Evolutionary conservation across 2,797 vertebrate species (phyloP), one percentile per base, ranked within the genome.

Genomic region (Lates japonicus): DNA sequence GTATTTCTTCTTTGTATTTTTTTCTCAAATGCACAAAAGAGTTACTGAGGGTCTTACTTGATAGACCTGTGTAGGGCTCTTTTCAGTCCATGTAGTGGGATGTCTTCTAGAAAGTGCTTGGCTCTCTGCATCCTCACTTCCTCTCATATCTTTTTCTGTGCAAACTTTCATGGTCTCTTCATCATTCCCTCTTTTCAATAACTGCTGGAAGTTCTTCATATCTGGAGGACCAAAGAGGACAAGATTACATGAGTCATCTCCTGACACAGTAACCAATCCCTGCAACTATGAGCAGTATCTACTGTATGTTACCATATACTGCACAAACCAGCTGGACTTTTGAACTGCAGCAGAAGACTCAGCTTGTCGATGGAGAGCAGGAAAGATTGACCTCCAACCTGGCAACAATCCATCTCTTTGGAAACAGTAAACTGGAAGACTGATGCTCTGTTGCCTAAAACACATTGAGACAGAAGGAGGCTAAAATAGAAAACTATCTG

Each of bases 341-440:
- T 92, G 84, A 97, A 97, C 60, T 91, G 93, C 17, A 97, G 86
- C 54, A 97, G 90, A 63, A 91, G 86, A 81, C 94, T 96, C 48
- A 71, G 88, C 62, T 86, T 93, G 48, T 91, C 94, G 44, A 93
- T 67, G 0, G 93, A 93, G 61, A 97, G 91, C 77, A 97, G 91
- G 63, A 96, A 77, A 16, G 96, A 96, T 77, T 96, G 95, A 81
- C 86, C 93, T 48, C 95, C 95, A 13, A 96, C 95, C 61, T 69
- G 87, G 74, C 96, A 97, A 58, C 89, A 92, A 76, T 96, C 95
- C 1, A 90, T 95, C 68, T 96, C 92, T 86, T 74, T 84, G 19
- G 88, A 94, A 59, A 97, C 80, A 1, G 88, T 86, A 54, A 95
- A 91, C 82, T 95, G 95, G 76, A 96, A 94, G 74, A 96, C 86